These are phyloP conservation scores for Aplocera efformata DNA, from an alignment of 2,888 invertebrate genomes.

Conservation along the genomic window DNA sequence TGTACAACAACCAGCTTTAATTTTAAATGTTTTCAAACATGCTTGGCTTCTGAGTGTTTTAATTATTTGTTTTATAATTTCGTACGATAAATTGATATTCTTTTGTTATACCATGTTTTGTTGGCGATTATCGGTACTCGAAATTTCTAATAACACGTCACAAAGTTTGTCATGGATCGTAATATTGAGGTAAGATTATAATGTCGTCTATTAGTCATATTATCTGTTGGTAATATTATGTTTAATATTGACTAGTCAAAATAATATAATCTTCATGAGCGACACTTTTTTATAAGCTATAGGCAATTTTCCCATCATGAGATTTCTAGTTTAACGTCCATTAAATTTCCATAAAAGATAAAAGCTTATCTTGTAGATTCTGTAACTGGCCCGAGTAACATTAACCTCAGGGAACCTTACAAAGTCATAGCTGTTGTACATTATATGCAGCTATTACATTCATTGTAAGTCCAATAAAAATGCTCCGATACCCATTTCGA, in stretches of 20 bases:
- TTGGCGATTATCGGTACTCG: no score
- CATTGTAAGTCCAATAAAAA: slow-evolving; percentile 26
- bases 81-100: no score
- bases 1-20: slow-evolving; percentile 28
- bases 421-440: slow-evolving; percentile 18
- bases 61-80: no score
- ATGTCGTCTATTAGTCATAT: no score
- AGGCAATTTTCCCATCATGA: not conserved
- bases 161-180: no score
- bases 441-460: slow-evolving; percentile 25
- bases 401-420: slow-evolving; percentile 20
- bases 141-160: no score
- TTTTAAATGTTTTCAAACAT: slow-evolving; percentile 18
- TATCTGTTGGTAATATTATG: no score
- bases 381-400: slow-evolving; percentile 11
- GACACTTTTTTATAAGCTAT: not conserved
- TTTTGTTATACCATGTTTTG: no score
- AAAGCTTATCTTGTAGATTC: slow-evolving; percentile 12
- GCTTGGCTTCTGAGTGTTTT: not conserved
- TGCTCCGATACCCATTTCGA: slow-evolving; percentile 26
- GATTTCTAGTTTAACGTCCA: not conserved
- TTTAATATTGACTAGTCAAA: no score
- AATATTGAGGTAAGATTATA: no score
- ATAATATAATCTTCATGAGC: not conserved
- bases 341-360: slow-evolving; percentile 3